Evolutionary conservation across 2,113 vertebrate genomes (phyloP).

Genomic region (Erinaceus europaeus): DNA sequence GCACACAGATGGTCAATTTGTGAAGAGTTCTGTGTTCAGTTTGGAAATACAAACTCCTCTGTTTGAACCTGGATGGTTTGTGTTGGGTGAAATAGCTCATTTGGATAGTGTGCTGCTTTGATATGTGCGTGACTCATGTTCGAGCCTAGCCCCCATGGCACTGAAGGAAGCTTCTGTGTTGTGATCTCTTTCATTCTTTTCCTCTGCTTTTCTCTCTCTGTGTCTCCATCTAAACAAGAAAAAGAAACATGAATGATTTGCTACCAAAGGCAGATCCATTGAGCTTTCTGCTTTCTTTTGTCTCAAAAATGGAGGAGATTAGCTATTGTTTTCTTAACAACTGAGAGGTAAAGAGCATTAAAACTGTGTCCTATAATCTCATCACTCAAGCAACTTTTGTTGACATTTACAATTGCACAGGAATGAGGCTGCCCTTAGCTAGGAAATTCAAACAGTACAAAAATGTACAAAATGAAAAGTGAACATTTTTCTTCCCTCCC

Average conservation of each 20-base stretch:
- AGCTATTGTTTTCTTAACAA: slow-evolving; percentile 10
- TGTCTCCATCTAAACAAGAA: no score
- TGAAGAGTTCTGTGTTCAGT: neutral
- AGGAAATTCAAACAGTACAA: slow-evolving; percentile 20
- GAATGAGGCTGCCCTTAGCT: slow-evolving; percentile 41
- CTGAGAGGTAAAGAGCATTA: neutral
- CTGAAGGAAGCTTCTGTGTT: no score
- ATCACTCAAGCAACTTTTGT: neutral
- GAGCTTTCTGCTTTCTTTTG: neutral
- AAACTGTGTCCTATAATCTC: neutral
- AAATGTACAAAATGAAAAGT: slow-evolving; percentile 41
- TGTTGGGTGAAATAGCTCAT: no score
- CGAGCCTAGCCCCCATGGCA: no score
- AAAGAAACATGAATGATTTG: neutral
- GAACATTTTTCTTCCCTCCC: neutral
- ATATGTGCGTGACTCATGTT: no score
- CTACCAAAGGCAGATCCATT: neutral
- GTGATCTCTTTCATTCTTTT: no score
- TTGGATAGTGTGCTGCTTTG: no score
- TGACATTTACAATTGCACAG: slow-evolving; percentile 12
- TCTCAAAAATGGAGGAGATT: neutral
- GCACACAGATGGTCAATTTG: neutral
- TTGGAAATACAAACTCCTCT: neutral
- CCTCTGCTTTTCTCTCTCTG: no score
- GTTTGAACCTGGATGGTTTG: neutral